Conservation (phyloP, 53 echinoderm and acorn worm genomes). For the Hippasteria phrygiana region DNA sequence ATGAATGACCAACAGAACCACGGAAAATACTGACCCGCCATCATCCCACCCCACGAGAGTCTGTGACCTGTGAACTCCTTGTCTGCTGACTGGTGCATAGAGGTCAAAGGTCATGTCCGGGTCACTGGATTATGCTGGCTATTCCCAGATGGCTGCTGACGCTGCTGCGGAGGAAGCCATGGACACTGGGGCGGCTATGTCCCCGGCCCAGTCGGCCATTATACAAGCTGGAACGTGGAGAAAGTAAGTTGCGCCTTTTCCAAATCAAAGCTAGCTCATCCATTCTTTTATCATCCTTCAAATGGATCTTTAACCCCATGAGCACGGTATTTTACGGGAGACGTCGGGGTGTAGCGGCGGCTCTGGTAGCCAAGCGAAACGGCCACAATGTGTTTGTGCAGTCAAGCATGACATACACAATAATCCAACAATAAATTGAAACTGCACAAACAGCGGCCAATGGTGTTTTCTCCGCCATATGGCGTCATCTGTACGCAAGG, state of each 20-base stretch:
- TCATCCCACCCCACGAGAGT: neutral
- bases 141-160: slow-evolving; percentile 61
- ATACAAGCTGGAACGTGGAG: slow-evolving; percentile 60
- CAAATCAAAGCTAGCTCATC: neutral
- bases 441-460: too few relatives aligned
- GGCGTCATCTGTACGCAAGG: too few relatives aligned
- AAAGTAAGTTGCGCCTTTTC: slow-evolving; percentile 28
- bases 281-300: too few relatives aligned
- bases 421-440: too few relatives aligned
- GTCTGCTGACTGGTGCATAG: neutral
- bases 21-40: neutral
- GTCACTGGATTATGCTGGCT: slow-evolving; percentile 37
- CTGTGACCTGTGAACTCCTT: neutral
- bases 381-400: too few relatives aligned
- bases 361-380: too few relatives aligned
- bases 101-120: slow-evolving; percentile 61
- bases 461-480: too few relatives aligned
- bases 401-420: too few relatives aligned
- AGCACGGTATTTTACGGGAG: too few relatives aligned
- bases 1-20: neutral
- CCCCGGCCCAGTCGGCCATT: slow-evolving; percentile 50
- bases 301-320: too few relatives aligned
- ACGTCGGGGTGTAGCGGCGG: too few relatives aligned
- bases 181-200: slow-evolving; percentile 24
- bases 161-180: slow-evolving; percentile 26